These are phyloP conservation scores for Lucilia sericata DNA, from an alignment of 1,140 invertebrate species.

Conservation along the genomic window DNA sequence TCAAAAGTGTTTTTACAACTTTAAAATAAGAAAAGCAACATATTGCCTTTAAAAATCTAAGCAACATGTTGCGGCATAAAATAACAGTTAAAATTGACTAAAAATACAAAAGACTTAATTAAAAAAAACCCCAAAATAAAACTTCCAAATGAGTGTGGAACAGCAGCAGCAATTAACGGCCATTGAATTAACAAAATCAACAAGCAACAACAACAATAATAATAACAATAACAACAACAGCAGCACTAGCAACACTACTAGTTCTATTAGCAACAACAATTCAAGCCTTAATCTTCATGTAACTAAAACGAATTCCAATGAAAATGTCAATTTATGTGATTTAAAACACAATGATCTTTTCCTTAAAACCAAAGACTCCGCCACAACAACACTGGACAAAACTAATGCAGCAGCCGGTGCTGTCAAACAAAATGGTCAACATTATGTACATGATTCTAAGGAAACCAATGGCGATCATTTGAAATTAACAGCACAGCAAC, in stretches of 20 bases:
- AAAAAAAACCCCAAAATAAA: neutral
- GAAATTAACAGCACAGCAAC: conserved; percentile 7
- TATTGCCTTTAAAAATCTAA: neutral
- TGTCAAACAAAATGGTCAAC: conserved; percentile 49
- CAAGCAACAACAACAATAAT: conserved; percentile 39
- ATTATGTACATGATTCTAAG: conserved; percentile 34
- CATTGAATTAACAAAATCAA: conserved; percentile 43
- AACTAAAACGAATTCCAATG: neutral
- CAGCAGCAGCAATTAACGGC: conserved; percentile 35
- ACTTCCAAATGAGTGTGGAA: conserved; percentile 47
- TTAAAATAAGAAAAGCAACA: conserved; percentile 19
- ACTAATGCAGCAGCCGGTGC: neutral
- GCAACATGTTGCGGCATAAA: conserved; percentile 20
- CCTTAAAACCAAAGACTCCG: neutral
- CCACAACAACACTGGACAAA: neutral
- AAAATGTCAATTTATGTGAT: neutral
- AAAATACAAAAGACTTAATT: neutral
- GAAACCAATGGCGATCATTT: conserved; percentile 44
- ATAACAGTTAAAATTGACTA: neutral
- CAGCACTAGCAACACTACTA: neutral
- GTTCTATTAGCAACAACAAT: conserved; percentile 31
- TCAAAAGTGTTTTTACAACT: neutral
- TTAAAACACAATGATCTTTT: neutral
- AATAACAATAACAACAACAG: conserved; percentile 25
- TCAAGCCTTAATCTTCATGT: conserved; percentile 39